phyloP scores from a whole-genome alignment of 2,797 vertebrate genomes.

The Tragopan temminckii region DNA sequence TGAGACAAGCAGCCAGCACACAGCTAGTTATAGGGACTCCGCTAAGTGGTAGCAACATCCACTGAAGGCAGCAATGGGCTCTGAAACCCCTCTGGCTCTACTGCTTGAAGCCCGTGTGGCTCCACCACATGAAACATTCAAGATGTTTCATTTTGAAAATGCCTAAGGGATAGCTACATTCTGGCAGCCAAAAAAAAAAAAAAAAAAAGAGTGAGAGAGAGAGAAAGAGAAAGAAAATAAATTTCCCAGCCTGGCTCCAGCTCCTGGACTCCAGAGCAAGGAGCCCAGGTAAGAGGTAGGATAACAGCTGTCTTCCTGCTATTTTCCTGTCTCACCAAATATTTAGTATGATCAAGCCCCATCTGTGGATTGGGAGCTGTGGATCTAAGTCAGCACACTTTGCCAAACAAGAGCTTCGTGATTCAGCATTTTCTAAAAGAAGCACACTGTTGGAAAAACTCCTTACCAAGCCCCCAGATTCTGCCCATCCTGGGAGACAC shows the following conservation, averaged over 20 bases:
- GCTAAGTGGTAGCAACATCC: background rate
- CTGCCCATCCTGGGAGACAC: background rate
- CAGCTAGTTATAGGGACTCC: background rate
- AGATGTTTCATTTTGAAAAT: background rate
- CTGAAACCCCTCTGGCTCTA: background rate
- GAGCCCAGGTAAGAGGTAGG: background rate
- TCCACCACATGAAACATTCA: background rate
- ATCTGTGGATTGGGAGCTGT: background rate
- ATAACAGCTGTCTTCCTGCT: background rate
- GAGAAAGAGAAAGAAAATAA: background rate
- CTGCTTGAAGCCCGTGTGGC: background rate
- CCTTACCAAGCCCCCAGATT: background rate
- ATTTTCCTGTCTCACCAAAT: background rate
- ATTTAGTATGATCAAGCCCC: fast-evolving
- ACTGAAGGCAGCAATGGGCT: background rate
- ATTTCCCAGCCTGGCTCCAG: background rate
- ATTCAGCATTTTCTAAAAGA: background rate
- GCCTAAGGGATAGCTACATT: background rate
- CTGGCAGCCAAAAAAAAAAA: background rate
- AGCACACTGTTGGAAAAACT: background rate
- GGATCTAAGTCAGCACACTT: background rate
- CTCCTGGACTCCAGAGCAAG: background rate
- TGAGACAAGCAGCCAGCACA: background rate
- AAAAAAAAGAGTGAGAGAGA: background rate
- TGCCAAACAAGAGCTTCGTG: background rate